Evolutionary conservation across 1,140 invertebrate species (phyloP).

Genomic region (Idris sp.): DNA sequence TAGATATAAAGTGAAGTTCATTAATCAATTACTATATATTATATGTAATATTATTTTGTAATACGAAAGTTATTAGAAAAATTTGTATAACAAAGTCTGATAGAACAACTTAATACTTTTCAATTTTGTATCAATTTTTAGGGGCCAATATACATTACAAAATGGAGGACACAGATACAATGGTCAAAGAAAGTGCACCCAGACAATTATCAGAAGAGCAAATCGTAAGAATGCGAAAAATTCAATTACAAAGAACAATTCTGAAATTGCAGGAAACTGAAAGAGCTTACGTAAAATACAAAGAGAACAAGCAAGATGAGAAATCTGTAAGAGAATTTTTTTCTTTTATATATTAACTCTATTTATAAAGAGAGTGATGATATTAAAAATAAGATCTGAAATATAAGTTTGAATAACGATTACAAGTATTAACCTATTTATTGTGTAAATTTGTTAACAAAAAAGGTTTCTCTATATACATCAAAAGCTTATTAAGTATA

Average conservation of each 20-base stretch:
- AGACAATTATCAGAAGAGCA: slow-evolving; percentile 54
- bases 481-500: too few relatives aligned
- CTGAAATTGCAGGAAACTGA: slow-evolving; percentile 46
- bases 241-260: slow-evolving; percentile 55
- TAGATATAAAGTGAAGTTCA: slow-evolving; percentile 21
- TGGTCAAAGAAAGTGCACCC: slow-evolving; percentile 9
- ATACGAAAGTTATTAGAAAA: not conserved
- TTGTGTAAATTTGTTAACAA: too few relatives aligned
- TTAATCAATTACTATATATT: too few relatives aligned
- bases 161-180: slow-evolving; percentile 27
- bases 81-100: too few relatives aligned
- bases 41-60: too few relatives aligned
- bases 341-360: slow-evolving; percentile 8
- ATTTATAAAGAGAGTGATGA: too few relatives aligned
- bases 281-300: slow-evolving; percentile 47
- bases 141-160: slow-evolving; percentile 8
- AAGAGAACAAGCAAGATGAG: slow-evolving; percentile 47
- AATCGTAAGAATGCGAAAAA: slow-evolving; percentile 57
- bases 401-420: too few relatives aligned
- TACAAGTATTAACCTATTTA: too few relatives aligned
- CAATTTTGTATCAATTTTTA: not conserved
- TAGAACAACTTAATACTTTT: too few relatives aligned
- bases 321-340: slow-evolving; percentile 38
- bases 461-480: too few relatives aligned
- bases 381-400: too few relatives aligned